A percentile compares a stretch with the other conserved stretches of the same genome.
These are phyloP conservation scores for Drosophila setifemur DNA, from an alignment of 1,140 invertebrate genomes.

Conservation along the genomic window DNA sequence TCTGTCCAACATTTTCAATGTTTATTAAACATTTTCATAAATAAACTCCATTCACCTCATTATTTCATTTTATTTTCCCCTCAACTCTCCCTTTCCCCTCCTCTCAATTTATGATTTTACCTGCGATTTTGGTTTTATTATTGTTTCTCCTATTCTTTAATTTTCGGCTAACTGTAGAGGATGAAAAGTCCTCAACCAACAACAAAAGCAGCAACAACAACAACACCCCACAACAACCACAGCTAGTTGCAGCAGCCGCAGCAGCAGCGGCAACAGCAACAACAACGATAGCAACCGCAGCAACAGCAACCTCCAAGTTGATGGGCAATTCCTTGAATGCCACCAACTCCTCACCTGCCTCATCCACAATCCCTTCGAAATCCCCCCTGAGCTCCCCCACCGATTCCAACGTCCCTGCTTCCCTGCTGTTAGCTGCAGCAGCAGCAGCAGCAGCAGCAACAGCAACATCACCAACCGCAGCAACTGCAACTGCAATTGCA, in stretches of 20 bases:
- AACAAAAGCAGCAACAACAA: conserved; percentile 37
- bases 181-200: conserved; percentile 57
- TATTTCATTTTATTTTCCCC: conserved; percentile 4
- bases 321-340: not conserved
- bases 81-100: not conserved
- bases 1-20: too few species aligned
- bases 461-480: not conserved
- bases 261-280: conserved; percentile 10
- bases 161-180: conserved; percentile 44
- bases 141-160: conserved; percentile 24
- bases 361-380: not conserved
- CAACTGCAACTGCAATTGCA: conserved; percentile 3
- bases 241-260: conserved; percentile 18
- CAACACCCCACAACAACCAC: conserved; percentile 30
- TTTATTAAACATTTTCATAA: not conserved
- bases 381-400: not conserved
- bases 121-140: conserved; percentile 33
- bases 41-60: not conserved
- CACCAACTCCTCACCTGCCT: not conserved
- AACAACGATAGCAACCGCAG: conserved; percentile 13
- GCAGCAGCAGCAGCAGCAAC: conserved; percentile 8
- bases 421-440: conserved; percentile 18
- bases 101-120: conserved; percentile 16
- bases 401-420: not conserved
- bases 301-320: conserved; percentile 9